Base-by-base conservation (phyloP, 2,797 vertebrate genomes). In the Arnoldichthys spilopterus region DNA sequence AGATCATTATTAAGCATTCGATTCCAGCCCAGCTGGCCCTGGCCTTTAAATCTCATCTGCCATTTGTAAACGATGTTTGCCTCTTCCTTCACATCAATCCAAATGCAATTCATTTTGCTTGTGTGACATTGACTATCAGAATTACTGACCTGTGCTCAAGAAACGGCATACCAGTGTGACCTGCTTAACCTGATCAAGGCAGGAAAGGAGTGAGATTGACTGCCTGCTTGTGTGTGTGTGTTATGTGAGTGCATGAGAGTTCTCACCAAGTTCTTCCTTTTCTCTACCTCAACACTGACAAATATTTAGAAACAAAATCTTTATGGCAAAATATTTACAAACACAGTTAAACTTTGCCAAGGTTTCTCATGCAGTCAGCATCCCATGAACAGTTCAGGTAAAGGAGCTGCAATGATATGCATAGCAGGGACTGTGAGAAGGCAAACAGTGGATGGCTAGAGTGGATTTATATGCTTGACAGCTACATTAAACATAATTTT, bases 11-110 rank as follows among this genome's bases (percentile, higher is more conserved):
- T 85, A 74, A 82, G 76, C 81, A 75, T 74, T 84, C 79, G 64
- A 83, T 89, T 77, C 9, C 18, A 79, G 82, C 86, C 86, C 90
- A 91, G 88, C 88, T 89, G 89, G 85, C 83, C 82, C 86, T 76
- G 82, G 83, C 72, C 85, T 84, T 82, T 76, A 87, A 88, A 89
- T 91, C 86, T 76, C 72, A 83, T 86, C 80, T 75, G 24, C 28
- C 81, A 63, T 72, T 79, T 86, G 82, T 89, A 79, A 75, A 82
- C 79, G 58, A 87, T 76, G 87, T 74, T 83, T 37, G 87, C 82
- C 82, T 68, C 32, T 18, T 59, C 28, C 47, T n/a, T 64, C 18
- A 61, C 67, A 49, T 80, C 80, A 84, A 77, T 82, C 34, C 62
- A 79, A 83, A 82, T 72, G 62, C 28, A 72, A 67, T 84, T 82